Base-by-base conservation (phyloP, 2,797 vertebrate genomes). In the Enteromius viviparus region DNA sequence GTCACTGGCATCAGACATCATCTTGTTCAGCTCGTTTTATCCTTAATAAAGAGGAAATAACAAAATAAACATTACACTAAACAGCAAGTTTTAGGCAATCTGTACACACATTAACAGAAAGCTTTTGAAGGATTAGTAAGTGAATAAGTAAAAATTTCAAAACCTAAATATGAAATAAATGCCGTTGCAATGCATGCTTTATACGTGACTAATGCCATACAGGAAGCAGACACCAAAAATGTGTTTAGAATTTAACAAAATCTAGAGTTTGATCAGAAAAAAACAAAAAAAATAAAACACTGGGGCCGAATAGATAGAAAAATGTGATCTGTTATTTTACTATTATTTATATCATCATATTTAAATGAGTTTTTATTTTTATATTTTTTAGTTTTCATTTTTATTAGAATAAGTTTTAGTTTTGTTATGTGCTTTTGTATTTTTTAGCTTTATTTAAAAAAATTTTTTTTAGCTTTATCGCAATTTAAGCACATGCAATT, bases 1-100 rank as follows among this genome's bases (percentile, higher is more conserved):
- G 78, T 97, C 96, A 89, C 96, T 97, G 85, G 96, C 96, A 87
- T 97, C 96, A 68, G 94, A 96, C 96, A 97, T 97, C 96, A 96
- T 97, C 81, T 91, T 96, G 70, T 82, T 75, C 29, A 32, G 29
- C 29, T 32, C 29, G 1, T 1, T 32, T 32, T 84, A 79, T 64
- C 87, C 88, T 90, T 81, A 3, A 64, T 64, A 69, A 60, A 53
- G 1, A 23, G 7, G 66, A 21, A 49, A 45, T 12, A 49, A 2
- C 3, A 4, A 64, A 65, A 34, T 21, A 34, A n/a, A n/a, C 32
- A 47, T 64, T 21, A 32, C 58, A 64, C 37, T 47, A 1, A 2
- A 51, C 15, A 74, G 45, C 32, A 42, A 23, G 21, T 19, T 49
- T 15, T 49, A 62, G 21, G 11, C 6, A n/a, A 21, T 55, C 49